Conservation (phyloP, 1,140 invertebrate species). For the Anoplophora glabripennis region DNA sequence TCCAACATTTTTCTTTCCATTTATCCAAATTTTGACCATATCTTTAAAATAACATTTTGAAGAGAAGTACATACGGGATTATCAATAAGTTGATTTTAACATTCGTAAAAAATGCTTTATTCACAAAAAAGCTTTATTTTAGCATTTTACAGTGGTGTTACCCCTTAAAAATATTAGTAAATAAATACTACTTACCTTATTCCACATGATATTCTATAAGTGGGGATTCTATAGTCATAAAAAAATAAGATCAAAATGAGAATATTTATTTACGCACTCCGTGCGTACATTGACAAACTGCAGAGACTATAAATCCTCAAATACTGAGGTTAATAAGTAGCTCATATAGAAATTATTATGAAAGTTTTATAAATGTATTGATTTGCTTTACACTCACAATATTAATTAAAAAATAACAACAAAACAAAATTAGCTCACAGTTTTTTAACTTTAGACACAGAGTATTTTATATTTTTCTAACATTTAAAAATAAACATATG, state of each 20-base stretch:
- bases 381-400: conserved; percentile 32
- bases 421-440: conserved; percentile 32
- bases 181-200: too few relatives aligned
- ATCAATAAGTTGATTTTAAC: too few relatives aligned
- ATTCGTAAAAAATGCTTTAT: too few relatives aligned
- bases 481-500: conserved; percentile 16
- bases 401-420: conserved; percentile 29
- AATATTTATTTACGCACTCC: conserved; percentile 41
- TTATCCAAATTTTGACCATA: too few relatives aligned
- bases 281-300: conserved; percentile 41
- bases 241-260: conserved; percentile 33
- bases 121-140: too few relatives aligned
- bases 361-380: conserved; percentile 39
- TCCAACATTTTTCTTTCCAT: too few relatives aligned
- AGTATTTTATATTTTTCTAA: conserved; percentile 22
- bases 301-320: conserved; percentile 38
- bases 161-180: too few relatives aligned
- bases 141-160: too few relatives aligned
- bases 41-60: too few relatives aligned
- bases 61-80: too few relatives aligned
- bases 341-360: conserved; percentile 40
- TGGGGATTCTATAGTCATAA: neutral
- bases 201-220: too few relatives aligned
- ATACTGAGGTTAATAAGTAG: conserved; percentile 36
- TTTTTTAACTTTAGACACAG: conserved; percentile 19